phyloP scores from a whole-genome alignment of 2,888 invertebrate species.

The Seira ritae region DNA sequence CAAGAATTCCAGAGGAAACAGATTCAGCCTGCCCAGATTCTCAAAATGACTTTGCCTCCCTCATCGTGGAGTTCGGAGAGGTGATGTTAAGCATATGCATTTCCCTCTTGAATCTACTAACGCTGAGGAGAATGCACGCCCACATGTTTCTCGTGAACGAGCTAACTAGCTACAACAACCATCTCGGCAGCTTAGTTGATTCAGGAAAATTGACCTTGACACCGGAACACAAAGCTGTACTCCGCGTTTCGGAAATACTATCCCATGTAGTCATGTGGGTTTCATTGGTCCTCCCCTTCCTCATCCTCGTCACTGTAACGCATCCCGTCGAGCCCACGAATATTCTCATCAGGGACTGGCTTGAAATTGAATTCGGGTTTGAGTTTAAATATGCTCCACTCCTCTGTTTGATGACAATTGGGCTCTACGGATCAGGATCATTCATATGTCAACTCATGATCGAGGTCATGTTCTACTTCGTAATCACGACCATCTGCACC shows the following conservation, averaged over 20 bases:
- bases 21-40: not conserved
- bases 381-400: not conserved
- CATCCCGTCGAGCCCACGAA: constrained; percentile 22
- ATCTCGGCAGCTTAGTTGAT: not conserved
- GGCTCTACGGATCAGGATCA: not conserved
- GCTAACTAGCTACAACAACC: not conserved
- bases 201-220: not conserved
- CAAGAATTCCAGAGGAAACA: not conserved
- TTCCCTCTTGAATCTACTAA: not conserved
- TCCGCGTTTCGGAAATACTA: no score
- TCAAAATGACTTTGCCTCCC: not conserved
- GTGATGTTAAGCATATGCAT: not conserved
- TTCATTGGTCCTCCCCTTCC: not conserved
- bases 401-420: not conserved
- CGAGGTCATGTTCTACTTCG: not conserved
- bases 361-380: not conserved
- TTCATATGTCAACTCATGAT: not conserved
- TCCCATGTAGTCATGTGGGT: no score
- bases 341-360: not conserved
- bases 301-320: not conserved
- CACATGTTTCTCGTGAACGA: not conserved
- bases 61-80: constrained; percentile 8
- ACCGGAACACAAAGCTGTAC: no score
- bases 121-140: not conserved
- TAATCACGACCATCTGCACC: not conserved